Base-by-base conservation (phyloP, 1,140 invertebrate species). In the Aporrectodea caliginosa region DNA sequence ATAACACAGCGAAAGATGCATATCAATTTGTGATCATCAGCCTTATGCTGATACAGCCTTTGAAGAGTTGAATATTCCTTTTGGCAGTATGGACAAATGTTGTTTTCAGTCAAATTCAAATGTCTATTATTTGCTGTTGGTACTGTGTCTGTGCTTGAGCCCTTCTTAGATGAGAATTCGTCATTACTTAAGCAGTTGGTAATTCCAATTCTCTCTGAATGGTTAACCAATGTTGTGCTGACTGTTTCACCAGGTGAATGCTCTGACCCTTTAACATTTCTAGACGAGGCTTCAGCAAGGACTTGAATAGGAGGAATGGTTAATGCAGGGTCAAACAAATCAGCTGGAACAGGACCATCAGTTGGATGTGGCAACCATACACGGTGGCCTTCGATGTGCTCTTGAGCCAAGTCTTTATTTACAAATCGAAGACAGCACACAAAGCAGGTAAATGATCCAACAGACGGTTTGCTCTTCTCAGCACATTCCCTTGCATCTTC, bases 21-120 rank as follows among this genome's bases (percentile, higher is more conserved):
- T 32, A 22, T 30, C 32, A 78, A 33, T 12, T 27, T 14, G 70
- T 78, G 77, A 0, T 78, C 30, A 1, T 27, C 71, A 1, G 70
- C 69, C 33, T 70, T 71, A 58, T 78, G 77, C 22, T 69, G 1
- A 35, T 71, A 32, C 68, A 70, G 31, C 16, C n/a, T 69, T 58
- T 78, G 31, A 22, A 78, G 69, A 27, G 16, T 14, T 16, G 58
- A 0, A 31, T 27, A 71, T 32, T 27, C 58, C 31, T 34, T 33
- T 1, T 31, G 22, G 34, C 77, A 78, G 32, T 78, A 78, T 43
- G 75, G 75, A 43, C 75, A 72, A n/a, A n/a, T n/a, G n/a, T n/a
- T n/a, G n/a, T n/a, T n/a, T n/a, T n/a, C n/a, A n/a, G n/a, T n/a
- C n/a, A n/a, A n/a, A n/a, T n/a, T n/a, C n/a, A n/a, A n/a, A n/a